Evolutionary conservation across 2,797 vertebrate genomes (phyloP), one percentile per base, ranked within the genome.

Genomic region (Varecia variegata): DNA sequence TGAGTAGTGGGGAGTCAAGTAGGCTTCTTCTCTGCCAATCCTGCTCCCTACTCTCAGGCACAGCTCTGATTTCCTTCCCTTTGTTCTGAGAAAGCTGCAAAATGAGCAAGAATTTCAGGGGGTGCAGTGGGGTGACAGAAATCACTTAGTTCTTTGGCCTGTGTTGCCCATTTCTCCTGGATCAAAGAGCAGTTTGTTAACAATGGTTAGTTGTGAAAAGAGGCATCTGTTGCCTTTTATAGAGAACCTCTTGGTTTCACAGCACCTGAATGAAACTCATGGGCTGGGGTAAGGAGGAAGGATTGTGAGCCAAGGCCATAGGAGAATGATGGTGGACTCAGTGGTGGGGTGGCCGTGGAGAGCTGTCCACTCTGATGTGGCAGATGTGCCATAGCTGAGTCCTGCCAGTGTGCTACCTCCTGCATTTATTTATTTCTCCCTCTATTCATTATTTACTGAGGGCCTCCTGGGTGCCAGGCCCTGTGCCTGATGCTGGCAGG

Each of bases 11-110:
- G 40, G 27, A 65, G 47, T 92, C 68, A 32, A 7, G 3, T 13
- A 79, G 65, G 25, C 60, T 62, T 92, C 50, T 82, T 74, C 27
- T 68, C 47, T 91, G 54, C 60, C 60, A 68, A 21, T 40, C n/a
- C 56, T 40, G 17, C 54, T 67, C 8, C 45, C 47, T 90, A 30
- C 70, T 77, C 83, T 93, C 76, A 89, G 54, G 50, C 73, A 52
- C 17, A 32, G 15, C 40, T 94, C 58, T 68, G 32, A 86, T 65
- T 80, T 94, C 50, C 38, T 65, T 32, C 32, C n/a, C 32, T 52
- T 85, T 93, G 67, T 84, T 80, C 67, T 81, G n/a, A 47, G n/a
- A 91, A 83, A 93, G n/a, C 56, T 95, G 9, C 13, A 54, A 25
- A 82, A 56, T 43, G 50, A 80, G 25, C 13, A 35, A 25, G 32